phyloP scores from a whole-genome alignment of 37 sponge, comb jelly and placozoan species.

The Mnemiopsis leidyi region DNA sequence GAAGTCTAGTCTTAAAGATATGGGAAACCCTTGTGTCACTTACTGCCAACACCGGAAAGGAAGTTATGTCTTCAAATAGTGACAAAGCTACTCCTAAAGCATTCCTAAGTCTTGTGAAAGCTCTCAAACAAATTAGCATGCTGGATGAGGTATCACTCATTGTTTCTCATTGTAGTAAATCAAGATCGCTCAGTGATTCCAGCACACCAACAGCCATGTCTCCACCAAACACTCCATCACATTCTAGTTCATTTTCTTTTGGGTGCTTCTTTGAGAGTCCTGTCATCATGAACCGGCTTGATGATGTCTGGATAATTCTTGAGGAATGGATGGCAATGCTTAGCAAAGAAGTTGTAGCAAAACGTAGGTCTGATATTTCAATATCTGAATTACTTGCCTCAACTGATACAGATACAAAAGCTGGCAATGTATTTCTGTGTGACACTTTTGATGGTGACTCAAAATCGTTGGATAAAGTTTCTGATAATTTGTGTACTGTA shows the following conservation, averaged over 20 bases:
- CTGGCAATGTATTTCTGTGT: slow-evolving; percentile 50
- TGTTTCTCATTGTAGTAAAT: slow-evolving; percentile 42
- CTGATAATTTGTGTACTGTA: slow-evolving; percentile 52
- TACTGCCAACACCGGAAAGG: slow-evolving; percentile 39
- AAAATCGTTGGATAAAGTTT: slow-evolving; percentile 29
- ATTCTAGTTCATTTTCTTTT: neutral
- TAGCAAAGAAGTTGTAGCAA: neutral
- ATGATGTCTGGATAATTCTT: slow-evolving; percentile 59
- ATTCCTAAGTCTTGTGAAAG: slow-evolving; percentile 53
- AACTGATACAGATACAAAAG: slow-evolving; percentile 30
- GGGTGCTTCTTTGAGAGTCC: slow-evolving; percentile 56
- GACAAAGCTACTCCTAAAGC: slow-evolving; percentile 56
- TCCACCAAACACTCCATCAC: slow-evolving; percentile 23
- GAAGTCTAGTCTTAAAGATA: slow-evolving; percentile 30
- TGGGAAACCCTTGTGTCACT: slow-evolving; percentile 56
- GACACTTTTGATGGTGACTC: slow-evolving; percentile 59
- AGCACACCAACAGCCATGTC: neutral
- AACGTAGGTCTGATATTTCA: slow-evolving; percentile 58
- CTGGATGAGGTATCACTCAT: slow-evolving; percentile 47
- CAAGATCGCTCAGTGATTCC: neutral
- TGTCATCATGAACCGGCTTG: slow-evolving; percentile 32
- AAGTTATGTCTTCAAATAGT: slow-evolving; percentile 52
- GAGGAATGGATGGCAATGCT: slow-evolving; percentile 46
- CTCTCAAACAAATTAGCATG: slow-evolving; percentile 57
- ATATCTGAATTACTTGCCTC: slow-evolving; percentile 55